Evolutionary conservation across 2,113 vertebrate genomes (phyloP).

Genomic region (Drymodes brunneopygia): DNA sequence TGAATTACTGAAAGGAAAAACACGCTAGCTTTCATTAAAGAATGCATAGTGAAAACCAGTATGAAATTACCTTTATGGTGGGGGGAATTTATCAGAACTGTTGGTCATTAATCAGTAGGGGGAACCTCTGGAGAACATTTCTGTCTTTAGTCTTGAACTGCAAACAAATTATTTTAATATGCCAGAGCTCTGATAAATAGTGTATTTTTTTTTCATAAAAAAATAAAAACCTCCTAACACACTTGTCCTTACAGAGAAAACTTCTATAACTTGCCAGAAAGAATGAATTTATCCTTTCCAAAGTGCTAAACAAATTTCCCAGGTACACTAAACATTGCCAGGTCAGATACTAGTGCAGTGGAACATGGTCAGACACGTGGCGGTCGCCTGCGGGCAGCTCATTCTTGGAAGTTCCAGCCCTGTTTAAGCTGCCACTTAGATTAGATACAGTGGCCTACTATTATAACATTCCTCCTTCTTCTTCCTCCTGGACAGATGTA

Average conservation of each 20-base stretch:
- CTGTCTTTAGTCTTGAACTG: constrained; percentile 70
- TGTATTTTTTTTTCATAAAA: constrained; percentile 70
- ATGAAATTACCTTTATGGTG: constrained; percentile 62
- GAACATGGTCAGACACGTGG: constrained; percentile 33
- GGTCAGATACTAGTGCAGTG: constrained; percentile 70
- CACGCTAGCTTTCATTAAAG: constrained; percentile 58
- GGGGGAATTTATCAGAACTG: constrained; percentile 57
- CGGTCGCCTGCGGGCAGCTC: neutral
- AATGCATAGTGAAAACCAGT: constrained; percentile 70
- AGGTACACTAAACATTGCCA: constrained; percentile 70
- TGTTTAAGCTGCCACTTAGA: constrained; percentile 32
- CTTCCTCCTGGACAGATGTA: neutral
- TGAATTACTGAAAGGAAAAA: constrained; percentile 75
- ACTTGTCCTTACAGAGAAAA: constrained; percentile 74
- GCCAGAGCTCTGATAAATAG: constrained; percentile 72
- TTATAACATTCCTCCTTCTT: neutral
- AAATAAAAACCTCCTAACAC: constrained; percentile 78
- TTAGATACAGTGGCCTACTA: neutral
- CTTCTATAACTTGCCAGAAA: constrained; percentile 73
- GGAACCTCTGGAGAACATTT: constrained; percentile 50
- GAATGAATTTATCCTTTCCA: constrained; percentile 81
- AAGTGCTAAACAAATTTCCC: constrained; percentile 87
- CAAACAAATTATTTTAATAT: constrained; percentile 63
- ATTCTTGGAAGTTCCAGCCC: neutral
- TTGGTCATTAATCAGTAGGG: constrained; percentile 67